phyloP scores from a whole-genome alignment of 2,888 invertebrate genomes.

The Agrilus biguttatus region DNA sequence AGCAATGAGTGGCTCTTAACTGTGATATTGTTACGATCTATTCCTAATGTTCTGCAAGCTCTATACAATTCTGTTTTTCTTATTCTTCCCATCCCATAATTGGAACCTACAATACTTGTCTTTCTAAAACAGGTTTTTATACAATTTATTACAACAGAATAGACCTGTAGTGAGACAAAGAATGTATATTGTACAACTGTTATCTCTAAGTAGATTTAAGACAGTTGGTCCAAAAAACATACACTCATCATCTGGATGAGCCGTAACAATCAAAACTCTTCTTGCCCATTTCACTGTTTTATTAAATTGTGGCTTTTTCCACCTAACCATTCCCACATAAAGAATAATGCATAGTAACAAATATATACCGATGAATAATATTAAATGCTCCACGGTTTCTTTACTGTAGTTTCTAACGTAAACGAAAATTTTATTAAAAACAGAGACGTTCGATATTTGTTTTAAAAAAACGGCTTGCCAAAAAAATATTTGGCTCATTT shows the following conservation, averaged over 20 bases:
- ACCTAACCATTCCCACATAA: conserved; percentile 24
- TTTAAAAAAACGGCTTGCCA: not conserved
- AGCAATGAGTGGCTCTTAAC: conserved; percentile 55
- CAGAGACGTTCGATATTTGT: conserved; percentile 7
- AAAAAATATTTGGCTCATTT: too few species aligned
- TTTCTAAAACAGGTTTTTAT: not conserved
- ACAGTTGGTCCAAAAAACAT: conserved; percentile 97
- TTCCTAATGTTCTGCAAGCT: conserved; percentile 67
- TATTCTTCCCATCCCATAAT: conserved; percentile 30
- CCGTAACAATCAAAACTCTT: conserved; percentile 68
- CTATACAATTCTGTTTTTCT: conserved; percentile 70
- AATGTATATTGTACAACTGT: conserved; percentile 57
- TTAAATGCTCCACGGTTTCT: conserved; percentile 40
- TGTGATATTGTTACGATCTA: conserved; percentile 62
- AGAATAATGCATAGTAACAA: conserved; percentile 37
- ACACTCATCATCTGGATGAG: conserved; percentile 97
- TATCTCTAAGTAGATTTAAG: conserved; percentile 46
- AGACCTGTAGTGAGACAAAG: conserved; percentile 77
- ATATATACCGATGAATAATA: conserved; percentile 36
- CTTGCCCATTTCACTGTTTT: conserved; percentile 37
- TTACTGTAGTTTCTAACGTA: conserved; percentile 27
- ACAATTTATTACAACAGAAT: conserved; percentile 6
- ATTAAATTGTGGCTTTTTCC: conserved; percentile 35
- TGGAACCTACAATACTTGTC: conserved; percentile 22
- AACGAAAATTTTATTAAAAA: conserved; percentile 2